Evolutionary conservation across 2,113 vertebrate species (phyloP).

Genomic region (Prietella phreatophila): DNA sequence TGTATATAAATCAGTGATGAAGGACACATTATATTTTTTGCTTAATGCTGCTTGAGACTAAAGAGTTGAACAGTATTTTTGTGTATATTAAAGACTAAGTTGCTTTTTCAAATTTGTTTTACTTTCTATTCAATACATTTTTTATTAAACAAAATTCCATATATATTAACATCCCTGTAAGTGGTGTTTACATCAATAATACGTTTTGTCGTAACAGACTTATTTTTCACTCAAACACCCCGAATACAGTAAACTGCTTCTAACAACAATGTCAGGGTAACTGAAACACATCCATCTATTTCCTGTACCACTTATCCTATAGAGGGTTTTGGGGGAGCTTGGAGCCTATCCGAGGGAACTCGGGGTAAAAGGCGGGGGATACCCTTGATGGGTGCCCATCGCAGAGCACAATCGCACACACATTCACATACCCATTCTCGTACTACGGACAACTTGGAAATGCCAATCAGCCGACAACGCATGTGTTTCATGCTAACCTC

Average conservation of each 20-base stretch:
- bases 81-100: neutral
- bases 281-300: neutral
- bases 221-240: neutral
- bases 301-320: too few species aligned
- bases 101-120: neutral
- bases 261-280: neutral
- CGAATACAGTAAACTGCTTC: neutral
- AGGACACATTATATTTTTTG: neutral
- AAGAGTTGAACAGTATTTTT: neutral
- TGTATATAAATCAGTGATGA: neutral
- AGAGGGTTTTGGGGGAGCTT: too few species aligned
- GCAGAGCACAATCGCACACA: too few species aligned
- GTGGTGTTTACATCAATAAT: neutral
- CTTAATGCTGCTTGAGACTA: neutral
- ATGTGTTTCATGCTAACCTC: too few species aligned
- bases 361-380: too few species aligned
- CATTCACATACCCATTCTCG: too few species aligned
- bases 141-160: neutral
- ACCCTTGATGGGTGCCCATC: too few species aligned
- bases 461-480: too few species aligned
- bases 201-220: neutral
- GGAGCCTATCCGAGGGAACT: too few species aligned
- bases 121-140: neutral
- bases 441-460: too few species aligned
- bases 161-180: neutral